phyloP scores from a whole-genome alignment of 37 sponge, comb jelly and placozoan genomes.

The Cliona cf. orientalis region DNA sequence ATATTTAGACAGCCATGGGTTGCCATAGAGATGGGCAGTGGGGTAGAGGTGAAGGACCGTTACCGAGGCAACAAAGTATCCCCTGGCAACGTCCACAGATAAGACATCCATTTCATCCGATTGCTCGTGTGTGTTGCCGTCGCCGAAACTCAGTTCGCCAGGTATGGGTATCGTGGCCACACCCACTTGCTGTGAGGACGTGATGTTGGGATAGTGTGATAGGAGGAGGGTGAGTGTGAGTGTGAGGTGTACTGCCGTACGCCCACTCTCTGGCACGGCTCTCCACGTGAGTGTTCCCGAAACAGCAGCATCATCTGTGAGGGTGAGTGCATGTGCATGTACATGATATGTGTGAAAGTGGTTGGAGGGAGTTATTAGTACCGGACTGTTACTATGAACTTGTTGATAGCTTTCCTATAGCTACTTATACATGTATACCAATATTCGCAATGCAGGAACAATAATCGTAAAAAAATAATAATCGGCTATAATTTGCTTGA shows the following conservation, averaged over 20 bases:
- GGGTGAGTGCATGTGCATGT: not conserved
- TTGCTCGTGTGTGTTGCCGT: slow-evolving; percentile 13
- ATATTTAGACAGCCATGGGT: slow-evolving; percentile 65
- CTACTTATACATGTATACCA: not conserved
- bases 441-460: too few species aligned
- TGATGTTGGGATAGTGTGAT: slow-evolving; percentile 22
- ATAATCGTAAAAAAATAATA: not conserved
- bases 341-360: not conserved
- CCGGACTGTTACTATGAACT: not conserved
- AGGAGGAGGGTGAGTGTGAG: slow-evolving; percentile 61
- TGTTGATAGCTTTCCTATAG: not conserved
- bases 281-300: slow-evolving; percentile 70
- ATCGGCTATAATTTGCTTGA: not conserved
- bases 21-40: slow-evolving; percentile 40
- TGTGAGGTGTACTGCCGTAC: slow-evolving; percentile 59
- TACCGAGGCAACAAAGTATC: slow-evolving; percentile 53
- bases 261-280: not conserved
- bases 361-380: not conserved
- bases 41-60: slow-evolving; percentile 60
- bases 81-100: slow-evolving; percentile 1
- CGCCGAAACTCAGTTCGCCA: slow-evolving; percentile 62
- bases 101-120: slow-evolving; percentile 6
- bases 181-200: not conserved
- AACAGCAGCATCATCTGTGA: slow-evolving; percentile 65
- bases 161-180: slow-evolving; percentile 10